These are phyloP conservation scores for Macheiramphus alcinus DNA, from an alignment of 2,113 vertebrate genomes.

Conservation along the genomic window DNA sequence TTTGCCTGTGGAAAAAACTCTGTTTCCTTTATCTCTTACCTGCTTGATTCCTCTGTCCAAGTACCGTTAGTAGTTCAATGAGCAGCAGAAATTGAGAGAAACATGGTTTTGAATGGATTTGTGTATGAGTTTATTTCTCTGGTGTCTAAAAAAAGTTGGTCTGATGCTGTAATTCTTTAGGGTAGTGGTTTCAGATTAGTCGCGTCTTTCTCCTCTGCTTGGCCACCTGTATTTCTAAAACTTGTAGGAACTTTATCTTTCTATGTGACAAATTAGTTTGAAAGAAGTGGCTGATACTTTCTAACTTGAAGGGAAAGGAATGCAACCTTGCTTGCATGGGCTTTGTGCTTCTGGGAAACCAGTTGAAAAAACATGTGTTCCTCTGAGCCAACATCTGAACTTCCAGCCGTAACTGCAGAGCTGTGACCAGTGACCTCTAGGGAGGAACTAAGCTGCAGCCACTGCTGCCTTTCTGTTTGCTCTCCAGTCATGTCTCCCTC, in stretches of 20 bases:
- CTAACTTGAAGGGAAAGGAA: not conserved
- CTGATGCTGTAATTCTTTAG: not conserved
- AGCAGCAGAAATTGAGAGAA: not conserved
- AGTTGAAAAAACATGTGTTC: not conserved
- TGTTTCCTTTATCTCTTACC: not conserved
- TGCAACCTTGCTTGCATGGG: accelerated
- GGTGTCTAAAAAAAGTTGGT: not conserved
- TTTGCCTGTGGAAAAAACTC: not conserved
- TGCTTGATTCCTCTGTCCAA: not conserved
- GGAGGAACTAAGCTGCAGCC: not conserved
- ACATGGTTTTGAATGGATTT: not conserved
- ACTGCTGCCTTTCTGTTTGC: too few species aligned
- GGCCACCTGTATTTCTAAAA: not conserved
- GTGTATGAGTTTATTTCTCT: not conserved
- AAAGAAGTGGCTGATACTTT: not conserved
- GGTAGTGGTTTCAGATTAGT: not conserved
- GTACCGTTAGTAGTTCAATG: not conserved
- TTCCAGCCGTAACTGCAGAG: not conserved
- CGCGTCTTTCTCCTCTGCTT: not conserved
- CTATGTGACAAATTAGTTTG: not conserved
- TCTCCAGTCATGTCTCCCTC: not conserved
- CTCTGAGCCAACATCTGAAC: not conserved
- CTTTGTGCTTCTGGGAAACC: not conserved
- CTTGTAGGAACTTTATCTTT: not conserved
- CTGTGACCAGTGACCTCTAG: not conserved